Evolutionary conservation across 2,888 invertebrate genomes (phyloP).

Genomic region (Hirtodrosophila histrioides): DNA sequence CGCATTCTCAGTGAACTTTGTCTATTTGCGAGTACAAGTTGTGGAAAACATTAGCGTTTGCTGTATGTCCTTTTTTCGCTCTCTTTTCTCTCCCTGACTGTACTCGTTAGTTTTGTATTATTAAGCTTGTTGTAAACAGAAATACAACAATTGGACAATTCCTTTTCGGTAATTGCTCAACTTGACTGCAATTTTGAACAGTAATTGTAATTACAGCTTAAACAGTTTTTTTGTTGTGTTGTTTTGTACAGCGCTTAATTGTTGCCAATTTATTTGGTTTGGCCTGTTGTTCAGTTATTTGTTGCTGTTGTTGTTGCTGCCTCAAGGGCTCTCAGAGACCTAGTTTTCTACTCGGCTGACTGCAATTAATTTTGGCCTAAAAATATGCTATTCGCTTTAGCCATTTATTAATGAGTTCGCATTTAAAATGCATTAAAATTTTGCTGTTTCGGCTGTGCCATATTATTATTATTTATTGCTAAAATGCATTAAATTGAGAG

Average conservation of each 20-base stretch:
- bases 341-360: slow-evolving; percentile 42
- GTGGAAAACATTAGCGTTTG: too few relatives aligned
- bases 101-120: background rate
- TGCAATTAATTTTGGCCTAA: slow-evolving; percentile 52
- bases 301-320: slow-evolving; percentile 15
- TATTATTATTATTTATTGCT: slow-evolving; percentile 69
- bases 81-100: background rate
- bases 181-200: slow-evolving; percentile 60
- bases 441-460: slow-evolving; percentile 35
- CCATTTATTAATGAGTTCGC: slow-evolving; percentile 69
- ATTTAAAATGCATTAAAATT: slow-evolving; percentile 64
- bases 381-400: slow-evolving; percentile 65
- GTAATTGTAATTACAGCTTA: slow-evolving; percentile 51
- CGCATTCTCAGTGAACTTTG: too few relatives aligned
- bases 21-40: too few relatives aligned
- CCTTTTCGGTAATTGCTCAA: slow-evolving; percentile 55
- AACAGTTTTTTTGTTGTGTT: slow-evolving; percentile 12
- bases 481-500: slow-evolving; percentile 81
- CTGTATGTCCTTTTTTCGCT: background rate
- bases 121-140: slow-evolving; percentile 32
- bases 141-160: slow-evolving; percentile 53
- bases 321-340: slow-evolving; percentile 44
- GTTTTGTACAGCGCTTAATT: slow-evolving; percentile 37
- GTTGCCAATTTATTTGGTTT: slow-evolving; percentile 56
- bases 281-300: slow-evolving; percentile 19